phyloP scores from a whole-genome alignment of 2,797 vertebrate species.

The Darevskia nairensis region DNA sequence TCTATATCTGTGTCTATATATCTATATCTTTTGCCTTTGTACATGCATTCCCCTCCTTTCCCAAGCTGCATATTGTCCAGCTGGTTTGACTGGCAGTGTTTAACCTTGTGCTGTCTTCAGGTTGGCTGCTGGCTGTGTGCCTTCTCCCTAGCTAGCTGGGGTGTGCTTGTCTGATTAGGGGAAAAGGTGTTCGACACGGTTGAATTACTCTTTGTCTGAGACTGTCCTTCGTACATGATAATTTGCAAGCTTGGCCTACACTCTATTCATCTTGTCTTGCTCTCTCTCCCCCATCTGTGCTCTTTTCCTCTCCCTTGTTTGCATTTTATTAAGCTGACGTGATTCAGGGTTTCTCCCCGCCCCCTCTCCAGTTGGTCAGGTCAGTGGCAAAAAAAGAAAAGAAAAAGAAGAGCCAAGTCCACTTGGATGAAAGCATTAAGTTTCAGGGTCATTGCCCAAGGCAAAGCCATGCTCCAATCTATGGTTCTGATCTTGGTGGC shows the following conservation, averaged over 20 bases:
- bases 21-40: too few species aligned
- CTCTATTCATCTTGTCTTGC: slow-evolving; percentile 6
- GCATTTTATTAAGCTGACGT: slow-evolving; percentile 41
- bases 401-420: background rate
- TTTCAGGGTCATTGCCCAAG: background rate
- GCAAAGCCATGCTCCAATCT: background rate
- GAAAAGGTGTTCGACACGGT: slow-evolving; percentile 56
- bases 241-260: slow-evolving; percentile 46
- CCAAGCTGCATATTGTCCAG: slow-evolving; percentile 23
- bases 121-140: slow-evolving; percentile 50
- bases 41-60: background rate
- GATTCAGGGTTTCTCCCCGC: background rate
- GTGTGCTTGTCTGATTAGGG: slow-evolving; percentile 60
- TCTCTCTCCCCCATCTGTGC: background rate
- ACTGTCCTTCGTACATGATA: slow-evolving; percentile 40
- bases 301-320: slow-evolving; percentile 1
- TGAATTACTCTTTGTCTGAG: slow-evolving; percentile 59
- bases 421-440: slow-evolving; percentile 2
- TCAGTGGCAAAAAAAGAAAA: background rate
- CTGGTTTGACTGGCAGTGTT: slow-evolving; percentile 49
- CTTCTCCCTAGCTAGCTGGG: slow-evolving; percentile 37
- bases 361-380: slow-evolving; percentile 6
- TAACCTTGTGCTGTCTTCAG: slow-evolving; percentile 62
- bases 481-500: background rate
- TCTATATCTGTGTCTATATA: background rate